A percentile compares a stretch with the other conserved stretches of the same genome.
phyloP scores from a whole-genome alignment of 2,888 invertebrate genomes.

The Thecophora atra region DNA sequence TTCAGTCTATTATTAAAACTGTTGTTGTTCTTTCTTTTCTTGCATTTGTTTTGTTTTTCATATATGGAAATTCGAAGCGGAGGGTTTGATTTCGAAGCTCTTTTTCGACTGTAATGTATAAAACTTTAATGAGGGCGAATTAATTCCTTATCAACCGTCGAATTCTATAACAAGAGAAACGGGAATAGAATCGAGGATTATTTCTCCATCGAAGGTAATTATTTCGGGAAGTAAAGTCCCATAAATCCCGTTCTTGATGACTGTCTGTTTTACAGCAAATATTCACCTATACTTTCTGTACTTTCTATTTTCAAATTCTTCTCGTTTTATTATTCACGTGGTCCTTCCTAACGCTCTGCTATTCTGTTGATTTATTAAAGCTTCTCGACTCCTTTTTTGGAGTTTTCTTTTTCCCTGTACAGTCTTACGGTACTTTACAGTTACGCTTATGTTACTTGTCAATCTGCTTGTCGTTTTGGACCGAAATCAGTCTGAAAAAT shows the following conservation, averaged over 20 bases:
- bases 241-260: too few relatives aligned
- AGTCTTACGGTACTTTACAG: neutral
- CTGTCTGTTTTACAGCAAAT: too few relatives aligned
- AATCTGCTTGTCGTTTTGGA: constrained; percentile 3
- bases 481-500: neutral
- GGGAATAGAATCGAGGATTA: too few relatives aligned
- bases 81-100: neutral
- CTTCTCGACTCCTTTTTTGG: neutral
- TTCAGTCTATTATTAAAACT: constrained; percentile 21
- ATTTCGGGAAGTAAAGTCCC: too few relatives aligned
- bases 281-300: too few relatives aligned
- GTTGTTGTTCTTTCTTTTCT: constrained; percentile 27
- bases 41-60: neutral
- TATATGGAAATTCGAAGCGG: constrained; percentile 24
- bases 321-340: too few relatives aligned
- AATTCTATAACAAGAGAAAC: too few relatives aligned
- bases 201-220: too few relatives aligned
- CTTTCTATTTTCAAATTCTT: too few relatives aligned
- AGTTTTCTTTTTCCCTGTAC: neutral
- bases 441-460: constrained; percentile 2
- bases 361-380: too few relatives aligned
- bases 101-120: neutral
- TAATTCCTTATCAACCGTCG: too few relatives aligned
- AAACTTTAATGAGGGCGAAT: neutral
- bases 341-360: too few relatives aligned